Conservation (phyloP, 2,888 invertebrate species). For the Therioaphis trifolii region DNA sequence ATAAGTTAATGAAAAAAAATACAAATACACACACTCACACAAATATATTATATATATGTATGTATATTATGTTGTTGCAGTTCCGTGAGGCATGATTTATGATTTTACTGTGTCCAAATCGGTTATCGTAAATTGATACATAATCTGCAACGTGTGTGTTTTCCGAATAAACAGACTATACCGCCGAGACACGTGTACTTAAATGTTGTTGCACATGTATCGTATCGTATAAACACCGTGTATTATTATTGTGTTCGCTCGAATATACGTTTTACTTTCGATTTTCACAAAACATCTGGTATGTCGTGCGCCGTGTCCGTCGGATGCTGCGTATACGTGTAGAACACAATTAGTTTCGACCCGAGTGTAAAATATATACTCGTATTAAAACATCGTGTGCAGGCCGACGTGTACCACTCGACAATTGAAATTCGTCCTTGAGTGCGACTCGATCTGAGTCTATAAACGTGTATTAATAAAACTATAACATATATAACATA, state of each 20-base stretch:
- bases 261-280: conserved; percentile 21
- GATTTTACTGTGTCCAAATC: too few species aligned
- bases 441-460: background rate
- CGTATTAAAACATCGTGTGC: background rate
- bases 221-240: background rate
- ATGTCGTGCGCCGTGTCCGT: background rate
- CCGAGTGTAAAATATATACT: background rate
- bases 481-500: too few species aligned
- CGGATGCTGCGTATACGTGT: background rate
- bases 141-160: background rate
- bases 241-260: background rate
- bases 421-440: conserved; percentile 29
- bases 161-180: background rate
- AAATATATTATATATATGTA: background rate
- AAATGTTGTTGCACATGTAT: background rate
- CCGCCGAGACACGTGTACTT: conserved; percentile 30
- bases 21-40: too few species aligned
- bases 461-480: background rate
- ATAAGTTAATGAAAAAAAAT: too few species aligned
- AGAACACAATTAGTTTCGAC: conserved; percentile 28
- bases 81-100: too few species aligned
- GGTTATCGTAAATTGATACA: background rate
- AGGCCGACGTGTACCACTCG: background rate
- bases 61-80: background rate
- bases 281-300: conserved; percentile 41